Evolutionary conservation across 1,140 invertebrate genomes (phyloP).

Genomic region (Caenorhabditis inopinata): DNA sequence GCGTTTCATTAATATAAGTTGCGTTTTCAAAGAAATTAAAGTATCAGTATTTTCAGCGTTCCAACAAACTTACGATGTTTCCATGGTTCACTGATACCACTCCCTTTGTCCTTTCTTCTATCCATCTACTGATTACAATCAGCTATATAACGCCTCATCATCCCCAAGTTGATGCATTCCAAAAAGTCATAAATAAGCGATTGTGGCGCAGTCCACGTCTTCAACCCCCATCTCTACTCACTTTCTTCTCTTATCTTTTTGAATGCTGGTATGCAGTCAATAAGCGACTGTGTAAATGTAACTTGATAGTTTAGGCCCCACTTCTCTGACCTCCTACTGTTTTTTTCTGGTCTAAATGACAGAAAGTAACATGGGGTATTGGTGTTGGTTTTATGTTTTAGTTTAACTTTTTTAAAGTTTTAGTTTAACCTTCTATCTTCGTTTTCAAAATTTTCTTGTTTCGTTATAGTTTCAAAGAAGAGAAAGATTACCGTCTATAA

Average conservation of each 20-base stretch:
- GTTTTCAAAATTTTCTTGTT: background rate
- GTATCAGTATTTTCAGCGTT: too few relatives aligned
- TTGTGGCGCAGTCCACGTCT: slow-evolving; percentile 5
- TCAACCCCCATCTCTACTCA: background rate
- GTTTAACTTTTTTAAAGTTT: background rate
- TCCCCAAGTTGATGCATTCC: slow-evolving; percentile 20
- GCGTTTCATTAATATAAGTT: too few relatives aligned
- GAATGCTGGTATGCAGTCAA: slow-evolving; percentile 24
- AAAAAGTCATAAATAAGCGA: slow-evolving; percentile 27
- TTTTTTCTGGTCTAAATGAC: background rate
- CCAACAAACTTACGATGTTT: too few relatives aligned
- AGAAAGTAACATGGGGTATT: background rate
- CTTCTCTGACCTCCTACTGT: slow-evolving; percentile 6
- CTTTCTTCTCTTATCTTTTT: slow-evolving; percentile 25
- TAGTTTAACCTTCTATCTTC: background rate
- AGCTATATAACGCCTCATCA: slow-evolving; percentile 27
- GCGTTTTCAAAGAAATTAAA: too few relatives aligned
- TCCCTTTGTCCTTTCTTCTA: background rate
- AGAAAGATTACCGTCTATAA: slow-evolving; percentile 3
- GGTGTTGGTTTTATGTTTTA: slow-evolving; percentile 17
- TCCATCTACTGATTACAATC: slow-evolving; percentile 4
- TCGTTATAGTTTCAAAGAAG: background rate
- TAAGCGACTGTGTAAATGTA: slow-evolving; percentile 25
- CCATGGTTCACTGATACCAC: background rate
- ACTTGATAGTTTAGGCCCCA: slow-evolving; percentile 10